Percentiles rank a stretch among this genome's conserved stretches.
These are phyloP conservation scores for Folsomia manolachei DNA, from an alignment of 2,888 invertebrate species.

Conservation along the genomic window DNA sequence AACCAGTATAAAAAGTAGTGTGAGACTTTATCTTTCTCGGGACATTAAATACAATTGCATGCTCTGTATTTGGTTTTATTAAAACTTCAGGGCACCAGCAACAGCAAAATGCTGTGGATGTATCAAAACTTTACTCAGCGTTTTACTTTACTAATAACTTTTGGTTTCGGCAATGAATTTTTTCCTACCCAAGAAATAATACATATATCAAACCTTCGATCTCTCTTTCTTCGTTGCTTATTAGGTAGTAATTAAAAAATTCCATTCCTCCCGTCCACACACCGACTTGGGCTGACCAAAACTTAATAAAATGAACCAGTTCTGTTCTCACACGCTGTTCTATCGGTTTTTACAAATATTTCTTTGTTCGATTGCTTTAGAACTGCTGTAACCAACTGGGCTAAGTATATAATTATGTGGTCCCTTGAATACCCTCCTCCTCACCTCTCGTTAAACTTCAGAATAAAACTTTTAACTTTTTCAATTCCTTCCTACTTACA, in stretches of 20 bases:
- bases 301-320: constrained; percentile 22
- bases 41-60: neutral
- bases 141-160: constrained; percentile 1
- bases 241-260: constrained; percentile 41
- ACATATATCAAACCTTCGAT: constrained; percentile 29
- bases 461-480: neutral
- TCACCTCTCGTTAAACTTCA: constrained; percentile 15
- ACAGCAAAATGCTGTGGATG: neutral
- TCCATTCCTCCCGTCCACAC: constrained; percentile 25
- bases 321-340: constrained; percentile 13
- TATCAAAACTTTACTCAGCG: no score
- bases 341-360: constrained; percentile 13
- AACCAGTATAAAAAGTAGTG: neutral
- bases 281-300: neutral
- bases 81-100: neutral
- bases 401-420: constrained; percentile 19
- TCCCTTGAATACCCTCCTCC: constrained; percentile 13
- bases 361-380: neutral
- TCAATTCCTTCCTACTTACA: no score
- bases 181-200: neutral
- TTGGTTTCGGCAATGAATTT: neutral
- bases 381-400: neutral
- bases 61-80: neutral
- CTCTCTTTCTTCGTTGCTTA: constrained; percentile 22
- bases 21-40: neutral